Conservation (phyloP, 2,113 vertebrate species). For the Herpailurus yagouaroundi region DNA sequence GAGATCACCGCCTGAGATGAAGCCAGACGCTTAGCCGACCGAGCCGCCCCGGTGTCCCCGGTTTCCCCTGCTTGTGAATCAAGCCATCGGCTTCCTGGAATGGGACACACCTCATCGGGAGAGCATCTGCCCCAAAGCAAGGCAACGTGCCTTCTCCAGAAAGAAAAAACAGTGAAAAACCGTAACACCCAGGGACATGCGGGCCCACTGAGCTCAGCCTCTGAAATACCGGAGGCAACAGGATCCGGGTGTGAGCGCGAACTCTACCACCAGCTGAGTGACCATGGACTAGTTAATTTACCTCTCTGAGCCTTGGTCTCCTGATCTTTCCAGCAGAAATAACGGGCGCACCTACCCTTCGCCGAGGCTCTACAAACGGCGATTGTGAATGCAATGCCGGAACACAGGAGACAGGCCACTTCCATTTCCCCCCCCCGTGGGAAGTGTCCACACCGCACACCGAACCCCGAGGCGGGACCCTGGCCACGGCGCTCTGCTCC, state of each 20-base stretch:
- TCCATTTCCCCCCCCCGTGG: accelerated
- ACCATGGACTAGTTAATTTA: not conserved
- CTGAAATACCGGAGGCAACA: too few relatives aligned
- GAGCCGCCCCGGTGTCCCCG: too few relatives aligned
- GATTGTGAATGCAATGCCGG: accelerated
- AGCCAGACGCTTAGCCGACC: too few relatives aligned
- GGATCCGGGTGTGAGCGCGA: not conserved
- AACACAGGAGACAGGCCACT: not conserved
- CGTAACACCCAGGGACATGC: too few relatives aligned
- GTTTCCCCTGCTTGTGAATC: not conserved
- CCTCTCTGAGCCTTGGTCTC: not conserved
- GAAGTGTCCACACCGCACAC: accelerated
- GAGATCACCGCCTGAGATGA: too few relatives aligned
- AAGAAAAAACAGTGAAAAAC: too few relatives aligned
- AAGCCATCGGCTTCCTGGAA: not conserved
- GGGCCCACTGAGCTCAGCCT: too few relatives aligned
- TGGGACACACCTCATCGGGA: not conserved
- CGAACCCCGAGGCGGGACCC: not conserved
- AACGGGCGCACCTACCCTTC: not conserved
- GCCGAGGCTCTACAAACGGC: not conserved
- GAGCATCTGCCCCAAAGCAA: not conserved
- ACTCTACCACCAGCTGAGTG: not conserved
- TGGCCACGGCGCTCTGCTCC: too few relatives aligned
- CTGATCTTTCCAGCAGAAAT: not conserved
- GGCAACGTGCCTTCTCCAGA: too few relatives aligned